Conservation (phyloP, 2,797 vertebrate species). For the Halcyon smyrnensis region DNA sequence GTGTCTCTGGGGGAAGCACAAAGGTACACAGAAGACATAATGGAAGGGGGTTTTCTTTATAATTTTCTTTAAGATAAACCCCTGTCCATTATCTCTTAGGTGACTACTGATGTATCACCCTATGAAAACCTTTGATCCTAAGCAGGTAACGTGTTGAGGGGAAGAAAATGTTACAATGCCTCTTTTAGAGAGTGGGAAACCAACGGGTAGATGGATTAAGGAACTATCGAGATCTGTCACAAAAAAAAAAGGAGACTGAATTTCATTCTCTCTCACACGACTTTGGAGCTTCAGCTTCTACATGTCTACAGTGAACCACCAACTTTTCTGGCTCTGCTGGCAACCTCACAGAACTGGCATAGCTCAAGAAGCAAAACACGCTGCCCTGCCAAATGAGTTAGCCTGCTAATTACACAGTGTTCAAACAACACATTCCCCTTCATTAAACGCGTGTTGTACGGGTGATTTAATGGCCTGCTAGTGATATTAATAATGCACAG, state of each 20-base stretch:
- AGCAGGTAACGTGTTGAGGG: neutral
- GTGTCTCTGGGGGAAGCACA: neutral
- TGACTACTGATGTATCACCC: neutral
- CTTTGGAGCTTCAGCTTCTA: neutral
- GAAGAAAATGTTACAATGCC: neutral
- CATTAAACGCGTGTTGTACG: constrained; percentile 38
- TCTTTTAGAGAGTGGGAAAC: neutral
- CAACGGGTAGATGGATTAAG: neutral
- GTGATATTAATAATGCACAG: constrained; percentile 43
- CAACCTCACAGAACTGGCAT: constrained; percentile 4
- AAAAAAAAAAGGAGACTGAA: neutral
- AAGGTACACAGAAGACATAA: neutral
- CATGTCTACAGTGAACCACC: neutral
- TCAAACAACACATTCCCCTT: constrained; percentile 56
- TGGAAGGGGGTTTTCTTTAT: neutral
- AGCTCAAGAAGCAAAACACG: constrained; percentile 29
- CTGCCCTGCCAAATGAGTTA: constrained; percentile 30
- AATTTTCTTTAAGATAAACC: neutral
- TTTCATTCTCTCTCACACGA: neutral
- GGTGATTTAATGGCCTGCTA: constrained; percentile 38
- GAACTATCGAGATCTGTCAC: neutral
- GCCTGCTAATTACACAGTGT: constrained; percentile 42
- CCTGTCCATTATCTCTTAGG: neutral
- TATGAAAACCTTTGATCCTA: neutral
- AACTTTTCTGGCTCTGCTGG: neutral